Base-by-base conservation (phyloP, 2,888 invertebrate species). In the Pelosia muscerda region DNA sequence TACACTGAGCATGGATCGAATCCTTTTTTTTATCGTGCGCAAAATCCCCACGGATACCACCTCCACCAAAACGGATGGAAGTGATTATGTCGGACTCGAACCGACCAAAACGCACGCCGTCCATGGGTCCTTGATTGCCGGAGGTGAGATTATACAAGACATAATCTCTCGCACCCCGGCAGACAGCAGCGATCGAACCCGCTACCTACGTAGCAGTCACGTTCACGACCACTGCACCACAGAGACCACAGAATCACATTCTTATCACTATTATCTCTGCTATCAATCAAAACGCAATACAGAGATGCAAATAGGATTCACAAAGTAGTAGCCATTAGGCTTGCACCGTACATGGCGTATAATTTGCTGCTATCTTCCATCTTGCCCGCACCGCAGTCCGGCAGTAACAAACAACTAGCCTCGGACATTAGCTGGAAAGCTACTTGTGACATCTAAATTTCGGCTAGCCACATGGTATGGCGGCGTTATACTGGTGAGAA, bases 391-490 rank as follows among this genome's bases (percentile, higher is more conserved):
- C 89, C 87, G 82, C 90, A 88, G 84, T 82, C 84, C 86, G 90
- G 89, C 90, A 87, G 88, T 93, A 89, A 93, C 93, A 93, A 94
- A 94, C 92, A 92, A 92, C 93, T 88, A 90, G 87, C 86, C 85
- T 86, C 84, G 89, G 87, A 90, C 91, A 91, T 92, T 92, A 91
- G 88, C 81, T 71, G 73, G 90, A 90, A 92, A 92, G 92, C 92
- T 86, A 86, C 89, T 92, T 90, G 93, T 94, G 92, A 94, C 94
- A 94, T 92, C 94, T 94, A 94, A 94, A 94, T 94, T 94, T 94
- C 89, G 94, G 93, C 85, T 87, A 92, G 91, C 92, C 92, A 77
- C 92, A 91, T 84, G 85, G 82, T 83, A 82, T 82, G 84, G 75
- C 66, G 66, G 71, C 49, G 56, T 42, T 31, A 42, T 72, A 69